These are phyloP conservation scores for Idaea dimidiata DNA, from an alignment of 2,888 invertebrate species.

Conservation along the genomic window DNA sequence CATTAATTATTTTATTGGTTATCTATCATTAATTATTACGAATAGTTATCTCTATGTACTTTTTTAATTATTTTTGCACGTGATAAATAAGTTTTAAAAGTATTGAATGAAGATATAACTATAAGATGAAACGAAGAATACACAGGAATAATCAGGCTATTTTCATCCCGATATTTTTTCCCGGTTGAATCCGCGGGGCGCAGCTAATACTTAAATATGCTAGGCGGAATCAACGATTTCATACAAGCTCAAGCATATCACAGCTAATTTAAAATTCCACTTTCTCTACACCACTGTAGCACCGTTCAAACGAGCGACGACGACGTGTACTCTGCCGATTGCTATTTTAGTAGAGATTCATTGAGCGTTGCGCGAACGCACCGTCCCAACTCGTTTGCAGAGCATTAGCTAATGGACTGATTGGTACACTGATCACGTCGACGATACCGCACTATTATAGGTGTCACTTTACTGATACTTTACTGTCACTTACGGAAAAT, in stretches of 20 bases:
- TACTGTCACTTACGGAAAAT: background rate
- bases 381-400: background rate
- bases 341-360: background rate
- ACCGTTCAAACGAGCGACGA: constrained; percentile 1
- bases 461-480: background rate
- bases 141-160: no score
- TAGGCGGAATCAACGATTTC: background rate
- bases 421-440: background rate
- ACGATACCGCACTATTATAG: background rate
- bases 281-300: background rate
- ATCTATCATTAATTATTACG: no score
- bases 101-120: no score
- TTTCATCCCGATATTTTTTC: background rate
- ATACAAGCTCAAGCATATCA: background rate
- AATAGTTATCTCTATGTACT: no score
- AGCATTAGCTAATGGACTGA: background rate
- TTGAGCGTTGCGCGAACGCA: background rate
- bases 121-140: no score
- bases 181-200: background rate
- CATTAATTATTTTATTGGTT: no score
- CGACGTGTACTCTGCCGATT: background rate
- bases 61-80: no score
- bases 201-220: background rate
- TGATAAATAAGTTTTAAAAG: no score
- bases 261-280: background rate